A percentile compares a stretch with the other conserved stretches of the same genome.
Evolutionary conservation across 1,140 invertebrate genomes (phyloP).

Genomic region (Euborellia annulipes): DNA sequence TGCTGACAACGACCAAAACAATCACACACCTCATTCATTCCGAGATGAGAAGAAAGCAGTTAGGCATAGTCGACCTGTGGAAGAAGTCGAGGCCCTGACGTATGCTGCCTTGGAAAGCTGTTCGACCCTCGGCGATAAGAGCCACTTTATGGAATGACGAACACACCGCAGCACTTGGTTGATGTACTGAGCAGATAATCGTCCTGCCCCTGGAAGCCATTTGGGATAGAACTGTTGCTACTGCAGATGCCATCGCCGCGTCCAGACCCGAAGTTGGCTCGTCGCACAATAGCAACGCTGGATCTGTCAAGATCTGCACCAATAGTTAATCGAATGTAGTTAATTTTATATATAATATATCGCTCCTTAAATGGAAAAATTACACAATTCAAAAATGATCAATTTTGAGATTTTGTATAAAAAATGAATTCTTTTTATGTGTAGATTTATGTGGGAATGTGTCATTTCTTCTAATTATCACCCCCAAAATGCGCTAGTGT

Average conservation of each 20-base stretch:
- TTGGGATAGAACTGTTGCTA: conserved; percentile 70
- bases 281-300: conserved; percentile 90
- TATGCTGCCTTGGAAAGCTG: conserved; percentile 75
- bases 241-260: conserved; percentile 75
- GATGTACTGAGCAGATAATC: conserved; percentile 87
- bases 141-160: conserved; percentile 82
- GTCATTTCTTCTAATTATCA: too few species aligned
- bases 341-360: too few species aligned
- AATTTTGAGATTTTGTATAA: too few species aligned
- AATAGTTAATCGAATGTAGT: too few species aligned
- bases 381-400: too few species aligned
- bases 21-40: too few species aligned
- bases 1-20: too few species aligned
- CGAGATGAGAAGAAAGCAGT: too few species aligned
- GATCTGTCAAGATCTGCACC: conserved; percentile 79
- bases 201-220: conserved; percentile 75
- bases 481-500: too few species aligned
- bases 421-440: too few species aligned
- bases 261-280: conserved; percentile 86
- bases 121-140: conserved; percentile 80
- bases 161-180: conserved; percentile 88
- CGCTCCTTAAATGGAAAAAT: too few species aligned
- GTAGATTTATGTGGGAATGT: too few species aligned
- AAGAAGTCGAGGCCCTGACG: conserved; percentile 70
- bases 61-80: conserved; percentile 46